Percentiles rank a stretch among this genome's conserved stretches.
Conservation (phyloP, 1,140 invertebrate species). For the Papilio glaucus region DNA sequence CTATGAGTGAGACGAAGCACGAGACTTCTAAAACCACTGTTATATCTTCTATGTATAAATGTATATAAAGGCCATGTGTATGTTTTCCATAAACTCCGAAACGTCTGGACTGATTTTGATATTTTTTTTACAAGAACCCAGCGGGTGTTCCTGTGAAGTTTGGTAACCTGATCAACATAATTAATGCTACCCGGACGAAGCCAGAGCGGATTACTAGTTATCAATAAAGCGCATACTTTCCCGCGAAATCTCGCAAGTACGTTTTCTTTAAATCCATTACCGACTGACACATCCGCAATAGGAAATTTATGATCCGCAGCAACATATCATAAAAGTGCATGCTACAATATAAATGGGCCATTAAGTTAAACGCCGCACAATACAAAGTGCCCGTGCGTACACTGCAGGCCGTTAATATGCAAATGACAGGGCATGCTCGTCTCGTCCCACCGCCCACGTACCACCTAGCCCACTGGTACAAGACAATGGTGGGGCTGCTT, state of each 20-base stretch:
- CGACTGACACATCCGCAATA: neutral
- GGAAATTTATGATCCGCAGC: neutral
- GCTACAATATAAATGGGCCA: conserved; percentile 28
- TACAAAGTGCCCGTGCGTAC: conserved; percentile 24
- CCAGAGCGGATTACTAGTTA: no score
- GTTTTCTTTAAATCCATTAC: neutral
- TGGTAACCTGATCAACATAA: no score
- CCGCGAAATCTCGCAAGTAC: neutral
- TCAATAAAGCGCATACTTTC: neutral
- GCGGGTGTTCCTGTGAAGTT: no score
- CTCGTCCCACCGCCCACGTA: neutral
- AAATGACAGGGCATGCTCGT: neutral
- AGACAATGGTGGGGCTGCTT: no score
- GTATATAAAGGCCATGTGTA: no score
- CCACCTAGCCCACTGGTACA: neutral
- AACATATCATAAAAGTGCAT: conserved; percentile 19
- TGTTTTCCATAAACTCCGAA: no score
- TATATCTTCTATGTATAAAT: no score
- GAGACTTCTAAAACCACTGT: no score
- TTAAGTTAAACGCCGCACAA: conserved; percentile 17
- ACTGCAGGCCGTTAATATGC: neutral
- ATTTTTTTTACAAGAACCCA: no score
- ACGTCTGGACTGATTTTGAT: no score
- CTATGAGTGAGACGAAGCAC: no score
- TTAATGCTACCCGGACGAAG: no score